These are phyloP conservation scores for Presbytis comata DNA, from an alignment of 2,797 vertebrate species.

Conservation along the genomic window DNA sequence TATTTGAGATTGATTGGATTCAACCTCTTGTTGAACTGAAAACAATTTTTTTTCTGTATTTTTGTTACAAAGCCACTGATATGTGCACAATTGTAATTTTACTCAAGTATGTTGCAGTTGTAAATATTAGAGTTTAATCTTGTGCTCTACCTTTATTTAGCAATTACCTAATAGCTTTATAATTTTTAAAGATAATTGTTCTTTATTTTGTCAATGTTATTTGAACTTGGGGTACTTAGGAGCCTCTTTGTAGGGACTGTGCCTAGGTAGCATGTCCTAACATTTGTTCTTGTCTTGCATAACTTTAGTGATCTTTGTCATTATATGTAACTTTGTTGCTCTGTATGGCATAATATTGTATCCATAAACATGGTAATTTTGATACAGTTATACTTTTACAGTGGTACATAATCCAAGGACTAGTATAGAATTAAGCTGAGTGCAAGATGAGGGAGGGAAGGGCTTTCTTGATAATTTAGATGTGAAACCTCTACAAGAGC, in stretches of 20 bases:
- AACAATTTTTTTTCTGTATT: slow-evolving; percentile 65
- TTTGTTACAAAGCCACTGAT: slow-evolving; percentile 78
- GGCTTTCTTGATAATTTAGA: slow-evolving; percentile 75
- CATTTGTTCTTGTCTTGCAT: slow-evolving; percentile 69
- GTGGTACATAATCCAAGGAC: slow-evolving; percentile 75
- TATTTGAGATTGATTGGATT: slow-evolving; percentile 68
- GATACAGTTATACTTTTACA: slow-evolving; percentile 71
- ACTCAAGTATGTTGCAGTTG: slow-evolving; percentile 73
- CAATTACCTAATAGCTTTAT: slow-evolving; percentile 70
- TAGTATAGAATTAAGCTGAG: slow-evolving; percentile 75
- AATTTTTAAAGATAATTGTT: slow-evolving; percentile 68
- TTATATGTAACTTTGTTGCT: slow-evolving; percentile 73
- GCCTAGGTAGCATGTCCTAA: slow-evolving; percentile 67
- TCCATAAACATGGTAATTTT: slow-evolving; percentile 75
- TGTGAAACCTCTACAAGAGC: slow-evolving; percentile 73
- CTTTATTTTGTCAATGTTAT: slow-evolving; percentile 75
- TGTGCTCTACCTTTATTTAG: slow-evolving; percentile 75
- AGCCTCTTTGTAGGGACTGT: slow-evolving; percentile 64
- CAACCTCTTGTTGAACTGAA: slow-evolving; percentile 69
- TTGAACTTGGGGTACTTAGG: slow-evolving; percentile 66
- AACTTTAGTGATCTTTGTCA: slow-evolving; percentile 71
- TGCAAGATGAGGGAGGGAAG: slow-evolving; percentile 73
- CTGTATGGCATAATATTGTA: slow-evolving; percentile 74
- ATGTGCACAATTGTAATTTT: slow-evolving; percentile 79
- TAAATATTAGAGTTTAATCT: slow-evolving; percentile 78